Conservation (phyloP, 2,797 vertebrate genomes). For the Rhynchonycteris naso region DNA sequence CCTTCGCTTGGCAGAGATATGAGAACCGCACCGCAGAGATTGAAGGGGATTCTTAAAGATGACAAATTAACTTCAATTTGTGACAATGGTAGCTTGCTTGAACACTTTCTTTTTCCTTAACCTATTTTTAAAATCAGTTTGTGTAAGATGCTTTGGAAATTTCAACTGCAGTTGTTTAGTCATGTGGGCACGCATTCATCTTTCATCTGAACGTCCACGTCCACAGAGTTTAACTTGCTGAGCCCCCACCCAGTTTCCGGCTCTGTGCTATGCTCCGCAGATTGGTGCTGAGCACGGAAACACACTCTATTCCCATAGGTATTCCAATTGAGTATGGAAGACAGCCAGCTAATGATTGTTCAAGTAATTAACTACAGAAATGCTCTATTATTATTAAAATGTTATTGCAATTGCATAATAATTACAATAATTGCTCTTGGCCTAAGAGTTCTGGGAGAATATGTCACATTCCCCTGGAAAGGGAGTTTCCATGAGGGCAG, state of each 20-base stretch:
- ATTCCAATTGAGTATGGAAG: neutral
- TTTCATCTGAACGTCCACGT: constrained; percentile 7
- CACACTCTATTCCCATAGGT: neutral
- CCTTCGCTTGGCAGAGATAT: constrained; percentile 58
- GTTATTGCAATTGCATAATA: neutral
- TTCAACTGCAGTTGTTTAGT: neutral
- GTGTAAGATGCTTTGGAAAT: neutral
- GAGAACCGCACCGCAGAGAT: neutral
- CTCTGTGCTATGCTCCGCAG: neutral
- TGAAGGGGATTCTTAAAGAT: constrained; percentile 32
- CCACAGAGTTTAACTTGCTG: neutral
- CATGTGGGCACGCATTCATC: neutral
- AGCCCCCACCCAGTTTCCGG: neutral
- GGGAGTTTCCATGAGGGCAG: neutral
- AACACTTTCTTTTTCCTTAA: neutral
- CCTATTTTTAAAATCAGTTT: neutral
- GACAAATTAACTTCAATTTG: neutral
- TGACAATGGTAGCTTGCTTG: neutral
- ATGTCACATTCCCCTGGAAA: neutral
- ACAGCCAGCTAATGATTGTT: neutral
- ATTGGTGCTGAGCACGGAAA: neutral
- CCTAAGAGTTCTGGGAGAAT: neutral
- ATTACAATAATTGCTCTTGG: neutral
- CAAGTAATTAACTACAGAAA: neutral
- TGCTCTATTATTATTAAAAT: neutral